These are phyloP conservation scores for Arctopsyche grandis DNA, from an alignment of 1,140 invertebrate genomes.

Conservation along the genomic window DNA sequence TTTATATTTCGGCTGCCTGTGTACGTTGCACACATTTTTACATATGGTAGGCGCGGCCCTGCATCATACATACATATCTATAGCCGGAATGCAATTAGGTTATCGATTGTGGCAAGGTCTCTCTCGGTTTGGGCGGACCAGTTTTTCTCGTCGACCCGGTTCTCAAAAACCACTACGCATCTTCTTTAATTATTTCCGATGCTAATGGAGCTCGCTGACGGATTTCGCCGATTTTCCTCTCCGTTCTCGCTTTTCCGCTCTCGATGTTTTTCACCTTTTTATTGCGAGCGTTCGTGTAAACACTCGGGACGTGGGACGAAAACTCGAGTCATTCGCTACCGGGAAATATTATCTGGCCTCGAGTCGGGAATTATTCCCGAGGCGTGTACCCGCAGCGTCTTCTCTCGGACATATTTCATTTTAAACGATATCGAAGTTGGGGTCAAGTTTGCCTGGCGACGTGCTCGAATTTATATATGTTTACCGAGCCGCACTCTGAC, in stretches of 20 bases:
- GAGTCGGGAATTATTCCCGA: constrained; percentile 13
- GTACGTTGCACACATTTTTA: too few species aligned
- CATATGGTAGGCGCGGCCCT: too few species aligned
- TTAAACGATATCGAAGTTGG: constrained; percentile 24
- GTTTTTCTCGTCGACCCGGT: constrained; percentile 36
- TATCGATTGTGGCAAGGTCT: neutral
- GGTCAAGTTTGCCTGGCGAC: neutral
- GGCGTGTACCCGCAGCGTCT: neutral
- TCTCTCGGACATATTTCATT: constrained; percentile 6
- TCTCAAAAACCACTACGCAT: constrained; percentile 21
- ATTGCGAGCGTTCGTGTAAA: neutral
- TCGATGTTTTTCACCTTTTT: constrained; percentile 14
- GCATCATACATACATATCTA: too few species aligned
- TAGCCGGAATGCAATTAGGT: neutral
- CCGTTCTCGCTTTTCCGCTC: neutral
- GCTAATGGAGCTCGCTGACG: neutral
- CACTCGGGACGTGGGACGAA: neutral
- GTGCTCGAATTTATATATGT: neutral
- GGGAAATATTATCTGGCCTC: constrained; percentile 15
- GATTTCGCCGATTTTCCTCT: constrained; percentile 16
- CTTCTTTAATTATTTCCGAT: neutral
- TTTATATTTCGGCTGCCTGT: too few species aligned
- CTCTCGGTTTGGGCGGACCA: constrained; percentile 31
- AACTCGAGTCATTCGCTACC: constrained; percentile 3
- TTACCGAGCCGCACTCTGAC: too few species aligned